A percentile compares a stretch with the other conserved stretches of the same genome.
These are phyloP conservation scores for Myoxocephalus aenaeus DNA, from an alignment of 2,797 vertebrate species.

Conservation along the genomic window DNA sequence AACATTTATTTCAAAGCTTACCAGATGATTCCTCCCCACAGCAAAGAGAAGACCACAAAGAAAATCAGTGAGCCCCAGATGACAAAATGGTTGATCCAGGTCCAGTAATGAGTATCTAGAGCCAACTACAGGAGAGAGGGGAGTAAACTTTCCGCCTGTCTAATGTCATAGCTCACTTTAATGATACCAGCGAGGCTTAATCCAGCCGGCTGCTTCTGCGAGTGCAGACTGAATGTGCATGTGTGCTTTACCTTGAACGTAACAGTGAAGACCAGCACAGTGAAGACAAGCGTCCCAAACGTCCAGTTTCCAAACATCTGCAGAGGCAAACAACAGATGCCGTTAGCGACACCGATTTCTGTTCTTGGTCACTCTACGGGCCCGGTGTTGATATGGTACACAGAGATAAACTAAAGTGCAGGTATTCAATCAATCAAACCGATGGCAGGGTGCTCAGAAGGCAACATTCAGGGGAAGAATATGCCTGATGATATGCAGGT, in stretches of 20 bases:
- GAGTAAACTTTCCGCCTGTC: neutral
- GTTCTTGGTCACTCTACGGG: neutral
- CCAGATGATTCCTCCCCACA: conserved; percentile 98
- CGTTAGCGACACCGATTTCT: neutral
- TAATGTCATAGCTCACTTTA: neutral
- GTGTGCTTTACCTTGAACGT: conserved; percentile 90
- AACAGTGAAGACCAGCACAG: conserved; percentile 95
- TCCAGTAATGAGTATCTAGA: conserved; percentile 98
- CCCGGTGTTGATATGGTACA: neutral
- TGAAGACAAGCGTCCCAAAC: conserved; percentile 97
- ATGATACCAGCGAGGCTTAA: neutral
- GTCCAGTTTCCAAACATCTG: conserved; percentile 99
- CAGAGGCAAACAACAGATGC: neutral
- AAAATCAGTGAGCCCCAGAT: conserved; percentile 98
- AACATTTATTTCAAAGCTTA: conserved; percentile 57
- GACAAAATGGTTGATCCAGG: conserved; percentile 98
- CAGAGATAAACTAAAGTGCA: conserved; percentile 10
- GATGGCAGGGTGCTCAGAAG: conserved; percentile 55
- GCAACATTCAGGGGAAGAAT: conserved; percentile 31
- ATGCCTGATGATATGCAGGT: conserved; percentile 27
- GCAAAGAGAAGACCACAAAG: conserved; percentile 95
- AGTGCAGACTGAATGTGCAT: neutral
- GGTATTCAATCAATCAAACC: conserved; percentile 70
- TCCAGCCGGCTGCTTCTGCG: neutral
- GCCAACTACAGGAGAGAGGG: conserved; percentile 84